Evolutionary conservation across 2,113 vertebrate species (phyloP).

Genomic region (Amphilophus citrinellus): DNA sequence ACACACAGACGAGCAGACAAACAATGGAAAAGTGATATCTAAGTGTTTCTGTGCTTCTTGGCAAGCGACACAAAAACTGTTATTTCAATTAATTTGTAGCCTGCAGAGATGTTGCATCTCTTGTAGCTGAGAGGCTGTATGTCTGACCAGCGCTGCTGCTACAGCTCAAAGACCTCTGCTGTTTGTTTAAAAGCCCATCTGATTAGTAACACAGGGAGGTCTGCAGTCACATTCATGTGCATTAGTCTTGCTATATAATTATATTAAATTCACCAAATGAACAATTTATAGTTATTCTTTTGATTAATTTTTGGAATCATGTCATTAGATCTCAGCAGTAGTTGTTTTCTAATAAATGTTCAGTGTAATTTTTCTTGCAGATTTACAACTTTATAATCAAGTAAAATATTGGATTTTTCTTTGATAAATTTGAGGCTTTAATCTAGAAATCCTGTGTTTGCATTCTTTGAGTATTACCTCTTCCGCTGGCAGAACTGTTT

Average conservation of each 20-base stretch:
- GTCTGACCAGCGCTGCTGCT: not conserved
- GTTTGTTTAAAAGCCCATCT: constrained; percentile 7
- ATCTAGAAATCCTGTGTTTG: constrained; percentile 2
- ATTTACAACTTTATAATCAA: not conserved
- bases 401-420: not conserved
- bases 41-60: no score
- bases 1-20: no score
- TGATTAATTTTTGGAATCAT: not conserved
- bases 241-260: not conserved
- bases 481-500: not conserved
- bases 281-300: not conserved
- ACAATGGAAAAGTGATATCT: no score
- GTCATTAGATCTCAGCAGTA: not conserved
- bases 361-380: no score
- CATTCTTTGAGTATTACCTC: not conserved
- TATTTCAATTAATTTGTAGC: no score
- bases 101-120: not conserved
- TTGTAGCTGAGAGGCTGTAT: not conserved
- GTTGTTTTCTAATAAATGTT: not conserved
- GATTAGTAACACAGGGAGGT: not conserved
- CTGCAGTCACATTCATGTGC: not conserved
- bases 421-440: not conserved
- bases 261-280: not conserved
- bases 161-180: constrained; percentile 22
- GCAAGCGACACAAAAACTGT: no score